Base-by-base conservation (phyloP, 1,140 invertebrate species). In the Himalopsyche phryganea region DNA sequence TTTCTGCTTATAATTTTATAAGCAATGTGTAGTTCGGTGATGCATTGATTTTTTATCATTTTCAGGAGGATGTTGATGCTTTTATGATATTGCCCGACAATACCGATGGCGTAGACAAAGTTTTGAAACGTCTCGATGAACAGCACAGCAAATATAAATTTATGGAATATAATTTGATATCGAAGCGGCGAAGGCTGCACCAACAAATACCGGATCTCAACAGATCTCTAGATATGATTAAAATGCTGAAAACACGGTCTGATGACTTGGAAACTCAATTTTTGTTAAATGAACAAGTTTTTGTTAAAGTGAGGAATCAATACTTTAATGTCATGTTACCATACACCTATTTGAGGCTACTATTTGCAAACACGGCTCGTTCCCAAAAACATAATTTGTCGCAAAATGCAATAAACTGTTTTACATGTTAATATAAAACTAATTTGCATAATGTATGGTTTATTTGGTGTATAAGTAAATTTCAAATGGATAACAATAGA, bases 111-210 rank as follows among this genome's bases (percentile, higher is more conserved):
- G 87, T 88, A 2, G 91, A 96, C 66, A 83, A 85, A 71, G 94
- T 94, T 10, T 75, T 98, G 36, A 86, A 86, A 67, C 83, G 80
- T 63, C 76, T 98, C 32, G 94, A 98, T 71, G 95, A 97, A 68
- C 88, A 90, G 71, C 91, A 95, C 77, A 87, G 85, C 56, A 97
- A 98, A 81, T 98, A 98, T 72, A 97, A 97, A 79, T 94, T 95
- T 69, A 96, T 98, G 90, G 96, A 98, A 77, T 87, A 85, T 65
- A 96, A 94, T 71, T 80, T 98, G 59, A 77, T 85, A 60, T 87
- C 85, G 38, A 95, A 94, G 67, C 87, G 88, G 58, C 84, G 85
- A 68, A 86, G 92, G 70, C 81, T 96, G 53, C 89, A 90, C 67
- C 83, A 83, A 56, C 95, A 98, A 78, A 91, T 98, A 60, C 94